Evolutionary conservation across 1,140 invertebrate species (phyloP).

Genomic region (Dendrolimus kikuchii): DNA sequence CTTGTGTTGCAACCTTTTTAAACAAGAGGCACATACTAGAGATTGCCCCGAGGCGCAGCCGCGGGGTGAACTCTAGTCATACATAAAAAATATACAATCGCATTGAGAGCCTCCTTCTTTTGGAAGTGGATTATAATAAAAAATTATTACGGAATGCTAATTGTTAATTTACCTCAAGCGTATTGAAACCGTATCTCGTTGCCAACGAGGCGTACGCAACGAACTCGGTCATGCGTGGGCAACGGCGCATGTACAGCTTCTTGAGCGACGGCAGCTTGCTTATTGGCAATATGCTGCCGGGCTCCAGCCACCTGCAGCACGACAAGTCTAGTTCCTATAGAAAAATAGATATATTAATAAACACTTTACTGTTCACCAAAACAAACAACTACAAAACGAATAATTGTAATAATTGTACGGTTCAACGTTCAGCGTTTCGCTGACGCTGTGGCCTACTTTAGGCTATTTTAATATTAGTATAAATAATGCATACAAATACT

Average conservation of each 20-base stretch:
- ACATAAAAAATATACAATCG: too few species aligned
- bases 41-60: too few species aligned
- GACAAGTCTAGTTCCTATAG: conserved; percentile 75
- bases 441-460: neutral
- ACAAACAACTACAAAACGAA: too few species aligned
- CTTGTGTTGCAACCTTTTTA: too few species aligned
- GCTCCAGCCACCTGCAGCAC: conserved; percentile 80
- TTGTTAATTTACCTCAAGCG: conserved; percentile 70
- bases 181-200: conserved; percentile 80
- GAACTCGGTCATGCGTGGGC: conserved; percentile 77
- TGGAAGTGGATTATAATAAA: conserved; percentile 1
- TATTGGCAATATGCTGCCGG: conserved; percentile 78
- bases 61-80: too few species aligned
- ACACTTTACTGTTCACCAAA: too few species aligned
- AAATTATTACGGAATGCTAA: neutral
- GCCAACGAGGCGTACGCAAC: conserved; percentile 83
- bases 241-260: conserved; percentile 75
- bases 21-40: too few species aligned
- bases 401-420: too few species aligned
- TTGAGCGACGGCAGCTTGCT: conserved; percentile 78
- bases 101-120: too few species aligned
- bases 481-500: neutral
- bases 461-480: neutral
- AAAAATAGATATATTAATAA: neutral
- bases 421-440: neutral